phyloP scores from a whole-genome alignment of 2,113 vertebrate species.

The Grus americana region DNA sequence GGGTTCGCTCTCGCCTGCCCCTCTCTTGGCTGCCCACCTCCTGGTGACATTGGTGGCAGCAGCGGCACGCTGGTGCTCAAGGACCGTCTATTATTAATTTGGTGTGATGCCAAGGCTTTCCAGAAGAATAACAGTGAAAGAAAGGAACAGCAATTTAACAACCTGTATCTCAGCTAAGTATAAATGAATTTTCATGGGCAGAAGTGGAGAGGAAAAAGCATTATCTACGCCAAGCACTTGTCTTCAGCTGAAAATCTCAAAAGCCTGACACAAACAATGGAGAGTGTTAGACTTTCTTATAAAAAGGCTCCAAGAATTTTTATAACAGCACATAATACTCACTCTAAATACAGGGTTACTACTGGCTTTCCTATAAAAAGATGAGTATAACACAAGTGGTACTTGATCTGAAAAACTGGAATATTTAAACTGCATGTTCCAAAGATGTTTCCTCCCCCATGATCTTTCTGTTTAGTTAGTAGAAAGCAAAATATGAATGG shows the following conservation, averaged over 20 bases:
- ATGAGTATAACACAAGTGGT: neutral
- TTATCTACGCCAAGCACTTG: neutral
- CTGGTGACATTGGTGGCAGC: neutral
- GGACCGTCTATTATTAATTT: too few species aligned
- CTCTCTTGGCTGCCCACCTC: neutral
- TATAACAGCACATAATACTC: neutral
- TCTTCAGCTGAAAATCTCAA: neutral
- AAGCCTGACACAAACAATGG: neutral
- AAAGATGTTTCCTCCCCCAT: neutral
- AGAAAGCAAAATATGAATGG: neutral
- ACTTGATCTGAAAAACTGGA: neutral
- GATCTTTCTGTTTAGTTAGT: neutral
- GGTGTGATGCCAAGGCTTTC: neutral
- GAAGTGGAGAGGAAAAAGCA: neutral
- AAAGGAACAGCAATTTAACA: neutral
- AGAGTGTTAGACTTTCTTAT: neutral
- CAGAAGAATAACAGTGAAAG: neutral
- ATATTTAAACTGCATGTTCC: neutral
- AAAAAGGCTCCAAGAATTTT: neutral
- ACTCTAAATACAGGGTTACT: neutral
- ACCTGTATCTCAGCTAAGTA: neutral
- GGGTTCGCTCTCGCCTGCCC: accelerated
- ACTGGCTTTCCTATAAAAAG: neutral
- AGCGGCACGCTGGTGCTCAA: accelerated
- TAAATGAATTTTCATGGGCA: neutral